A percentile compares a stretch with the other conserved stretches of the same genome.
Conservation (phyloP, 30 jellyfish, hydroid and myxozoan species). For the Rhopilema esculentum region DNA sequence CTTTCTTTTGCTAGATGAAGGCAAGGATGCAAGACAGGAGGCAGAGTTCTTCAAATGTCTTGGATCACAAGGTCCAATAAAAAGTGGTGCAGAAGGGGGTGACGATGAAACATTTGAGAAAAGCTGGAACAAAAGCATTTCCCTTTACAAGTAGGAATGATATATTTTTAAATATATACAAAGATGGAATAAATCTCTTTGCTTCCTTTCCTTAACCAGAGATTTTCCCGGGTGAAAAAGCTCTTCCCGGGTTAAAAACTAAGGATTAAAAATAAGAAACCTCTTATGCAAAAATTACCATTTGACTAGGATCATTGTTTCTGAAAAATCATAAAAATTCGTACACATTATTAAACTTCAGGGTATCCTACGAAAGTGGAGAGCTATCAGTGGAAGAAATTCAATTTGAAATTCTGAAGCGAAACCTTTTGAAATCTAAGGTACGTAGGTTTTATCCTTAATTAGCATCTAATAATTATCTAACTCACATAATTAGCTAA, state of each 20-base stretch:
- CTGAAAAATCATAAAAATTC: too few species aligned
- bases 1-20: conserved; percentile 36
- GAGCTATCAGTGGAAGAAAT: conserved; percentile 41
- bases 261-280: too few species aligned
- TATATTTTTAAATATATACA: too few species aligned
- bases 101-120: conserved; percentile 54
- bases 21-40: conserved; percentile 54
- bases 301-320: too few species aligned
- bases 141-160: conserved; percentile 25
- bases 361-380: conserved; percentile 68
- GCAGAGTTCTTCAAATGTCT: conserved; percentile 72
- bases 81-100: conserved; percentile 65
- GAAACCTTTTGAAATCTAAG: conserved; percentile 50
- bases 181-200: neutral
- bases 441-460: neutral
- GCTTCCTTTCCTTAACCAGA: neutral
- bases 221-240: too few species aligned
- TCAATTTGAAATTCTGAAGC: conserved; percentile 17
- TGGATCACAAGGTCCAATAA: conserved; percentile 71
- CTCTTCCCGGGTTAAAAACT: too few species aligned
- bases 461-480: neutral
- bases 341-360: too few species aligned
- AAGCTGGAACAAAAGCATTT: neutral
- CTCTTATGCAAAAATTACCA: too few species aligned
- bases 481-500: too few species aligned